A percentile compares a stretch with the other conserved stretches of the same genome.
phyloP scores from a whole-genome alignment of 2,113 vertebrate genomes.

The Oncorhynchus keta region DNA sequence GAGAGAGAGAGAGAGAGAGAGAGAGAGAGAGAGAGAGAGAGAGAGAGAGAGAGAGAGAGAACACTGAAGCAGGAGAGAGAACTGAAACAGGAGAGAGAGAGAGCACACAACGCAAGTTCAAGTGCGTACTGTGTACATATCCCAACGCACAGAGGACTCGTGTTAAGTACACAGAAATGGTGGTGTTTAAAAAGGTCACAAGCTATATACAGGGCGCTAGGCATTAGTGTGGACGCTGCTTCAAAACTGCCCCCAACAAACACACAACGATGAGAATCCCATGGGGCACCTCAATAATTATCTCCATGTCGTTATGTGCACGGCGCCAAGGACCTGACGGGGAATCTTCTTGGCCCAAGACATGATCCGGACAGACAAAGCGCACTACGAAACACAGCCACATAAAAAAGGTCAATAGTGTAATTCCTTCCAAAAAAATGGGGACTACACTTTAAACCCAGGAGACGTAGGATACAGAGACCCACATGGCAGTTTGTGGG shows the following conservation, averaged over 20 bases:
- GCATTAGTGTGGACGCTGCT: no score
- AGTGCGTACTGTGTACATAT: no score
- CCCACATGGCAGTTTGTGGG: neutral
- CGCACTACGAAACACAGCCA: neutral
- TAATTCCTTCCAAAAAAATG: neutral
- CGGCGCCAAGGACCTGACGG: neutral
- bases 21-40: no score
- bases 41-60: neutral
- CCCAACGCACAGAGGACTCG: no score
- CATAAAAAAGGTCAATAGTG: neutral
- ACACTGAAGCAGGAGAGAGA: neutral
- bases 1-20: no score
- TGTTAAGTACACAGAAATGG: no score
- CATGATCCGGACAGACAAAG: neutral
- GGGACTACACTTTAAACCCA: neutral
- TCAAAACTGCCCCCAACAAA: neutral
- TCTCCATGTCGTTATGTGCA: neutral
- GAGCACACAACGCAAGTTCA: no score
- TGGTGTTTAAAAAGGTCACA: no score
- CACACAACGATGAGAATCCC: neutral
- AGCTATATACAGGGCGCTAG: no score
- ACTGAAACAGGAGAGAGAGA: no score
- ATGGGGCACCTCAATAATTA: neutral
- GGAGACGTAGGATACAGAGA: neutral
- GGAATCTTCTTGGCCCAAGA: neutral